Evolutionary conservation across 2,888 invertebrate genomes (phyloP).

Genomic region (Unio delphinus): DNA sequence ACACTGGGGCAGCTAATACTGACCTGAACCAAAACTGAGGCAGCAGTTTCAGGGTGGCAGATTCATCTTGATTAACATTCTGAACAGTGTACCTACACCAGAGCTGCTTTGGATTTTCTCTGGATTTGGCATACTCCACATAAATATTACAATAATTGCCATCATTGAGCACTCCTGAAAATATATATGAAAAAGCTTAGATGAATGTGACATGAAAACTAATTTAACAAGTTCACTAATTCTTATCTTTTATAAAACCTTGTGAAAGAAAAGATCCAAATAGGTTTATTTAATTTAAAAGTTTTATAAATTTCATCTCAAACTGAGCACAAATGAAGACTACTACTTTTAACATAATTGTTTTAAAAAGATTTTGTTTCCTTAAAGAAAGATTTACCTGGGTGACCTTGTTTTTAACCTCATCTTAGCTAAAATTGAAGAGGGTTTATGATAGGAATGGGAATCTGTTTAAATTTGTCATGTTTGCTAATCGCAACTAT

Average conservation of each 20-base stretch:
- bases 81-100: slow-evolving; percentile 56
- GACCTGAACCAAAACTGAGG: slow-evolving; percentile 67
- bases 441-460: too few species aligned
- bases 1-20: slow-evolving; percentile 54
- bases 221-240: background rate
- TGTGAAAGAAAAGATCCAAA: too few species aligned
- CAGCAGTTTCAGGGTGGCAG: slow-evolving; percentile 52
- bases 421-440: too few species aligned
- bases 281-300: too few species aligned
- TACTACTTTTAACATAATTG: too few species aligned
- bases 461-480: too few species aligned
- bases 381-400: too few species aligned
- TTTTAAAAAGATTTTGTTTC: too few species aligned
- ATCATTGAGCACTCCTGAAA: slow-evolving; percentile 58
- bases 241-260: background rate
- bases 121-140: slow-evolving; percentile 66
- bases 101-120: slow-evolving; percentile 46
- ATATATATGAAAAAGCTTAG: background rate
- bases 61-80: slow-evolving; percentile 47
- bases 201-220: background rate
- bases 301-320: too few species aligned
- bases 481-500: too few species aligned
- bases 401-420: too few species aligned
- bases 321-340: too few species aligned
- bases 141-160: slow-evolving; percentile 64